These are phyloP conservation scores for Halcyon leucocephala DNA, from an alignment of 2,797 vertebrate species.

Conservation along the genomic window DNA sequence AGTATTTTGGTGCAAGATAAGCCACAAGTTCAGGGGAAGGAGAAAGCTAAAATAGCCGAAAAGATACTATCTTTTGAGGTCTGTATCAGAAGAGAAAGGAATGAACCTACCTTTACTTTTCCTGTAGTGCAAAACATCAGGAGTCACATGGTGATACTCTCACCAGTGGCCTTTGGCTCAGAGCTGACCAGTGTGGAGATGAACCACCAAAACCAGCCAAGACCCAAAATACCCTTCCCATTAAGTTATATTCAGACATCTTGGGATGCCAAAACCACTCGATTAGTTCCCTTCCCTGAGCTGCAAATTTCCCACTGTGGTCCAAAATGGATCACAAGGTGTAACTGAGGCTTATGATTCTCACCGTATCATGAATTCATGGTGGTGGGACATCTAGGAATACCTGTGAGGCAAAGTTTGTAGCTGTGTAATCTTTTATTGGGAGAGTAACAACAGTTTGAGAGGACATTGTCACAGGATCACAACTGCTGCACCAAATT, in stretches of 20 bases:
- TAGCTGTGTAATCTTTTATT: background rate
- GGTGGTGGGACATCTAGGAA: background rate
- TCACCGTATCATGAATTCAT: background rate
- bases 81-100: background rate
- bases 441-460: background rate
- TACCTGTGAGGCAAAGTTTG: background rate
- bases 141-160: background rate
- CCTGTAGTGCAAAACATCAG: background rate
- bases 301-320: background rate
- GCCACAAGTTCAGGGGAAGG: background rate
- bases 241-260: background rate
- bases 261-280: background rate
- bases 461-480: background rate
- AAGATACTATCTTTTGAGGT: background rate
- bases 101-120: background rate
- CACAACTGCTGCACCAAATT: background rate
- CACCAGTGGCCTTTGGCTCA: background rate
- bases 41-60: background rate
- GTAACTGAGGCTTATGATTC: background rate
- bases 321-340: background rate
- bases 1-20: background rate
- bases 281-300: background rate
- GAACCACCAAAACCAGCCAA: background rate
- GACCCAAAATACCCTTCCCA: background rate
- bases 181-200: background rate